phyloP scores from a whole-genome alignment of 2,797 vertebrate species.

The Sphenopsis melanotis region DNA sequence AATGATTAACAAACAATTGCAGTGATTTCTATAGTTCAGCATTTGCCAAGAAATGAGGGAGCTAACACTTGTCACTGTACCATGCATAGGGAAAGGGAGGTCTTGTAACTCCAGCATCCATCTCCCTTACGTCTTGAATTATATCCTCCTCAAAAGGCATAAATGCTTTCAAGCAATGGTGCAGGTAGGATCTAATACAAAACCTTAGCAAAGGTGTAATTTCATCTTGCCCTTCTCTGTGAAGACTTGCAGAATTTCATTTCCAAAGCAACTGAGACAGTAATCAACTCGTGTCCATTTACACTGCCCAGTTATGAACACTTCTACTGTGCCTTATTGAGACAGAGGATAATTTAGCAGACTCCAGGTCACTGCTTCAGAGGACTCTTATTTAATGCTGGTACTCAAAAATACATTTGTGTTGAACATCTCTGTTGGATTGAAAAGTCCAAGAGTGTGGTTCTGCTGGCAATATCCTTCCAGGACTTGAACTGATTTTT shows the following conservation, averaged over 20 bases:
- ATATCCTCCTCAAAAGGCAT: background rate
- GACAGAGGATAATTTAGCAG: background rate
- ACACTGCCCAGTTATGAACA: background rate
- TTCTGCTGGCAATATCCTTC: background rate
- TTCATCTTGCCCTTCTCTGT: background rate
- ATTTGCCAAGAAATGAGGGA: background rate
- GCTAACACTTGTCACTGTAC: background rate
- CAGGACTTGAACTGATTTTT: conserved; percentile 27
- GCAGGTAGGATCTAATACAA: background rate
- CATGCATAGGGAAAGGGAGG: background rate
- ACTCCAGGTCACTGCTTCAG: conserved; percentile 1
- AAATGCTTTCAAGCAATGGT: background rate
- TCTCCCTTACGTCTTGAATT: background rate
- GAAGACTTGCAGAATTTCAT: background rate
- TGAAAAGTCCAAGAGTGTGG: background rate
- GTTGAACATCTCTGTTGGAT: background rate
- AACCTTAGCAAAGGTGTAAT: background rate
- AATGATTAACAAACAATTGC: background rate
- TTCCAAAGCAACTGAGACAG: background rate
- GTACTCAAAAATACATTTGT: conserved; percentile 4
- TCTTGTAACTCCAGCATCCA: background rate
- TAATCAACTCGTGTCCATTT: background rate
- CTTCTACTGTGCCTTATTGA: background rate
- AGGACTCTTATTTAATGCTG: background rate
- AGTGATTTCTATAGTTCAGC: background rate